Percentiles rank a stretch among this genome's conserved stretches.
phyloP scores from a whole-genome alignment of 2,113 vertebrate genomes.

The Elgaria multicarinata region DNA sequence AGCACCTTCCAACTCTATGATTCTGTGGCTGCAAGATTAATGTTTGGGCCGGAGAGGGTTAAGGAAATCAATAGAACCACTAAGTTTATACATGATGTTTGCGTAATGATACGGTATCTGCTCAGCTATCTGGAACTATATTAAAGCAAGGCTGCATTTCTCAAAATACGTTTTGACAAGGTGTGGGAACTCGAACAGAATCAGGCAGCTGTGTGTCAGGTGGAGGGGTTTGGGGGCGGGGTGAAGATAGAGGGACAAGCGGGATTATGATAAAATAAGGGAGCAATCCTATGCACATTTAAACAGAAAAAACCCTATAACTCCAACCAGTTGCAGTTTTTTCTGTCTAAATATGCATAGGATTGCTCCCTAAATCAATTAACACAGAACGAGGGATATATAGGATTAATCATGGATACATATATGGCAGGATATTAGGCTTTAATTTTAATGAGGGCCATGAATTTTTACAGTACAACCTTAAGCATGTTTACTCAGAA shows the following conservation, averaged over 20 bases:
- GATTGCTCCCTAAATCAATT: no score
- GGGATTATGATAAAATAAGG: not conserved
- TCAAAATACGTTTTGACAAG: not conserved
- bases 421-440: not conserved
- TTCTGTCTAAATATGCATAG: no score
- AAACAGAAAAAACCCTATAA: no score
- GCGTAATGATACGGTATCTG: slow-evolving; percentile 42
- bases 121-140: slow-evolving; percentile 32
- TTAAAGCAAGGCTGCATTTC: not conserved
- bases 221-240: not conserved
- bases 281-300: no score
- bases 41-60: not conserved
- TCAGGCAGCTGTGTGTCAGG: not conserved
- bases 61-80: not conserved
- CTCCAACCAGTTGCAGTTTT: no score
- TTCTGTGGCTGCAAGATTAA: no score
- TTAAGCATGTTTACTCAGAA: fast-evolving
- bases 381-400: not conserved
- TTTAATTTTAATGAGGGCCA: not conserved
- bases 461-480: fast-evolving
- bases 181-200: not conserved
- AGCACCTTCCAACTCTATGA: not conserved
- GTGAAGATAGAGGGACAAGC: fast-evolving
- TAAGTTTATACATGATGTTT: slow-evolving; percentile 55
- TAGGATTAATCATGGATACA: not conserved